Evolutionary conservation across 2,113 vertebrate species (phyloP).

Genomic region (Puma concolor): DNA sequence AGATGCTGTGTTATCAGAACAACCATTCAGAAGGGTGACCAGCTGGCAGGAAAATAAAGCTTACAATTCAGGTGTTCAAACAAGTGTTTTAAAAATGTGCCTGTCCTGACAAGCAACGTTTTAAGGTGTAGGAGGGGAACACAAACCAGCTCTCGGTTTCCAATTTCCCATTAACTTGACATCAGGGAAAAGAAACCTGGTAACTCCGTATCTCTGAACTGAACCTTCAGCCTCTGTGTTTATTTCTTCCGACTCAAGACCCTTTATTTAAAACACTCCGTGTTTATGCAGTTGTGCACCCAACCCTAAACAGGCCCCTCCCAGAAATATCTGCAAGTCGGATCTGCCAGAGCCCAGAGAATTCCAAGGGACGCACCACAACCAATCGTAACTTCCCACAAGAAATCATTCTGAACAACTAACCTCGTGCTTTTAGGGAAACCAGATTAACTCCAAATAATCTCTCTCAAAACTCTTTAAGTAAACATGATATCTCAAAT

Average conservation of each 20-base stretch:
- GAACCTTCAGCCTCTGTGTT: neutral
- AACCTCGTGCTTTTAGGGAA: slow-evolving; percentile 55
- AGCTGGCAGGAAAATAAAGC: slow-evolving; percentile 25
- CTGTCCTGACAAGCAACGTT: slow-evolving; percentile 59
- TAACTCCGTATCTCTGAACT: slow-evolving; percentile 8
- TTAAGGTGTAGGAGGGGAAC: neutral
- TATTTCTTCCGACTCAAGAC: neutral
- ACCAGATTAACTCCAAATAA: slow-evolving; percentile 54
- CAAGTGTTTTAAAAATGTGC: slow-evolving; percentile 63
- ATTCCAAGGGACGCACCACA: neutral
- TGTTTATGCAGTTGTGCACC: neutral
- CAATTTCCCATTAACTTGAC: slow-evolving; percentile 33
- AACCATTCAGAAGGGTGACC: neutral
- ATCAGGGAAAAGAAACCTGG: slow-evolving; percentile 35
- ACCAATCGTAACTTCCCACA: neutral
- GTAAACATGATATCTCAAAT: slow-evolving; percentile 52
- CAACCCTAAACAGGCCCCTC: neutral
- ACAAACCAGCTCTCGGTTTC: neutral
- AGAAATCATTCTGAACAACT: slow-evolving; percentile 6
- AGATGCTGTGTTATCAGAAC: neutral
- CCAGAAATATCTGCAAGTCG: neutral
- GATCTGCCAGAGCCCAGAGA: neutral
- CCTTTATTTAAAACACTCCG: neutral
- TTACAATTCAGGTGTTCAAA: slow-evolving; percentile 31
- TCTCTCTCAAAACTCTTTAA: slow-evolving; percentile 38